Evolutionary conservation across 1,140 invertebrate species (phyloP), one percentile per base, ranked within the genome.

Genomic region (Microplitis mediator): DNA sequence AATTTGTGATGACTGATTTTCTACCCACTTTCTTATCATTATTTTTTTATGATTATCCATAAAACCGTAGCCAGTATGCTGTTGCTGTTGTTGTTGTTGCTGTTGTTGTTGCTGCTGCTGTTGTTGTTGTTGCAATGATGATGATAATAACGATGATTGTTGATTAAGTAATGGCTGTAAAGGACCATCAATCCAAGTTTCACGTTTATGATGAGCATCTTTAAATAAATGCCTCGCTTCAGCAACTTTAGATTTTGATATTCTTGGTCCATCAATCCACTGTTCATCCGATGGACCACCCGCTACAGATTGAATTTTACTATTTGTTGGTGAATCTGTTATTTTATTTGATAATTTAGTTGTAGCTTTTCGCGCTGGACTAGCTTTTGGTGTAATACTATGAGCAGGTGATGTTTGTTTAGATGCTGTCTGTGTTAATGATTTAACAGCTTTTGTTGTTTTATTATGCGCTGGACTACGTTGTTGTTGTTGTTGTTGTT

Each of bases 171-270:
- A 85, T 32, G 84, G 70, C 74, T 90, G 88, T 88, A 92, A 91
- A 0, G 96, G 97, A 0, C 96, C 96, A 85, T 98, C 97, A 60
- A 98, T 94, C 97, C 97, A 98, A 0, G 94, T 97, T 87, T 97
- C 96, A 63, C 91, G 87, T 81, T 94, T 93, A 80, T 94, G 93
- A 81, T 94, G 91, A 74, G 92, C 87, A 88, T 95, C 91, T 82
- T 94, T 93, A 78, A 94, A 90, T 77, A 95, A 89, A 79, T 94
- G 92, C 60, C 93, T 86, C 0, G 92, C 93, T 85, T 95, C 94
- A 0, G 92, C 93, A n/a, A 95, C 91, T 81, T 92, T 93, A 6
- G 92, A 93, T 78, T 94, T 94, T 0, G 93, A 93, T 76, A 96
- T 94, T 79, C 94, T 90, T 0, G 97, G 97, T 1, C 97, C 97